Base-by-base conservation (phyloP, 2,797 vertebrate genomes). In the Pipistrellus pipistrellus region DNA sequence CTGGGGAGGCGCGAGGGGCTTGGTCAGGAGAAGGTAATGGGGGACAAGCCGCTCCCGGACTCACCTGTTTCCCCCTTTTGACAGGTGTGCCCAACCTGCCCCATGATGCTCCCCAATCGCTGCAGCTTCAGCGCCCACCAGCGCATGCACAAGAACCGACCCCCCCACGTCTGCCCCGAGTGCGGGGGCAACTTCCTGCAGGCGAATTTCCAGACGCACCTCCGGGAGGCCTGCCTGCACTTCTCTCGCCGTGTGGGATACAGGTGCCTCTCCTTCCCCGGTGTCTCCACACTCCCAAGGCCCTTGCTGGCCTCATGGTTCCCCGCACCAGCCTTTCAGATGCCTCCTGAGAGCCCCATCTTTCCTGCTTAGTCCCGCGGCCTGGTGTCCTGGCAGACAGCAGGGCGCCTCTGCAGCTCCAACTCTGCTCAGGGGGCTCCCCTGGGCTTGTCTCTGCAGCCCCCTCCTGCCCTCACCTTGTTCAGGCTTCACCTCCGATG, bases 201-300 rank as follows among this genome's bases (percentile, higher is more conserved):
- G 81, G 95, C 99, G 0, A 98, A 97, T 90, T 99, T 99, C 68
- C 98, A 99, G 93, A 80, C 96, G 0, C 99, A 99, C 90, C 98
- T 99, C 64, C 98, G 98, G 18, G 98, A 99, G 5, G 98, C 98
- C 95, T 99, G 99, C 88, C 98, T 99, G 94, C 99, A 99, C 96
- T 99, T 99, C 97, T 98, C 99, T 10, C 99, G 99, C 0, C 98
- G 99, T 38, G 99, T 99, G 1, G 99, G 99, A 2, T 99, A 99
- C 99, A 99, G 99, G 99, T 99, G 88, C 95, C 59, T 38, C n/a
- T 53, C 46, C 77, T 10, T 3, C 15, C 32, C 2, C 0, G 0
- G 12, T 7, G 1, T 10, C 46, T 35, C 4, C 12, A 4, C 59
- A 23, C 48, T 0, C 11, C 15, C 3, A 2, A 99, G 98, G 97